phyloP scores from a whole-genome alignment of 2,797 vertebrate species.

The Hyperoplus lanceolatus region DNA sequence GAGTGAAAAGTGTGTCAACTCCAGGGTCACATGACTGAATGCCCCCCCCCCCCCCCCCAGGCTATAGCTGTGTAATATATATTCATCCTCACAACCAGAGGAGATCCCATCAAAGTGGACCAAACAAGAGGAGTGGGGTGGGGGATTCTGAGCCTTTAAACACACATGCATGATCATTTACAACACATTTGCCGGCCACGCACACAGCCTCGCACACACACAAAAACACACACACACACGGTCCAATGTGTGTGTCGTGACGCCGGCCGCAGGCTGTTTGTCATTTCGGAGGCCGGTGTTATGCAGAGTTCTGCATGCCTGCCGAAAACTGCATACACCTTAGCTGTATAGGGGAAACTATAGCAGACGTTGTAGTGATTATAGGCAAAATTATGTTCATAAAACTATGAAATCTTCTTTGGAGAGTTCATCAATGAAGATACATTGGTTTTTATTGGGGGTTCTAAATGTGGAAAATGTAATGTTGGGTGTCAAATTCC shows the following conservation, averaged over 20 bases:
- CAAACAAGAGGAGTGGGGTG: neutral
- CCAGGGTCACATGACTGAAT: constrained; percentile 64
- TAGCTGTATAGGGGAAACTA: too few species aligned
- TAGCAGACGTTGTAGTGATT: too few species aligned
- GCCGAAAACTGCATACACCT: too few species aligned
- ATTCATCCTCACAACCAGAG: constrained; percentile 52
- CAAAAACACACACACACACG: neutral
- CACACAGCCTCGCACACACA: neutral
- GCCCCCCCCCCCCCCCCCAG: constrained; percentile 56
- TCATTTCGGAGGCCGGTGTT: constrained; percentile 36
- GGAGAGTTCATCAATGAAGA: too few species aligned
- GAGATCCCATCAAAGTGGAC: constrained; percentile 36
- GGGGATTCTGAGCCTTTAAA: neutral
- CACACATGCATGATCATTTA: neutral
- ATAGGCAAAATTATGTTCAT: too few species aligned
- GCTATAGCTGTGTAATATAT: constrained; percentile 50
- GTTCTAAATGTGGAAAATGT: too few species aligned
- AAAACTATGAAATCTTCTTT: too few species aligned
- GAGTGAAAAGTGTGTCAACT: constrained; percentile 75
- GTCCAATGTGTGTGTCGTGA: neutral
- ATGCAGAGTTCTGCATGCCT: too few species aligned
- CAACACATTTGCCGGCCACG: neutral
- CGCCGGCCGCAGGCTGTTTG: constrained; percentile 27
- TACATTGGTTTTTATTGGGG: too few species aligned
- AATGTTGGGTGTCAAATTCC: too few species aligned